These are phyloP conservation scores for Pygocentrus nattereri DNA, from an alignment of 2,797 vertebrate species.

Conservation along the genomic window DNA sequence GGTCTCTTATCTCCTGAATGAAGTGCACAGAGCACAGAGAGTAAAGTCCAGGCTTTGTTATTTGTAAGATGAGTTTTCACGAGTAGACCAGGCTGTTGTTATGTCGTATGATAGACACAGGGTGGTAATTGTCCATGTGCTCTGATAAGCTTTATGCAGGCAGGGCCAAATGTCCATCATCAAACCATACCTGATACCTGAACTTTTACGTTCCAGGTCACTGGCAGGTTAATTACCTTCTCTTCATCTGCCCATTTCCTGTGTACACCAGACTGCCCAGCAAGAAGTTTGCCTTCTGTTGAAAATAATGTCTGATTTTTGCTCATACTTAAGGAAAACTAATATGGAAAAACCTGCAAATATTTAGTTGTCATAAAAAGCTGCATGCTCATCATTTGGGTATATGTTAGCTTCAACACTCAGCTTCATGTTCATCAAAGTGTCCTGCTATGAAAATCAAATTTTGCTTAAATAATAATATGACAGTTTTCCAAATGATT, in stretches of 20 bases:
- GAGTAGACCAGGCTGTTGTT: background rate
- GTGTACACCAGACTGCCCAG: background rate
- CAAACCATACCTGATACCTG: background rate
- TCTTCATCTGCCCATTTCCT: background rate
- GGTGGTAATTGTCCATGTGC: slow-evolving; percentile 62
- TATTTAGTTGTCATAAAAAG: no score
- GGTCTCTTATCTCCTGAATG: background rate
- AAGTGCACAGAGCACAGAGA: slow-evolving; percentile 30
- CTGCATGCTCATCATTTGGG: no score
- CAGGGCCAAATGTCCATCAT: background rate
- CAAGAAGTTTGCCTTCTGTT: background rate
- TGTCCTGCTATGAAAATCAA: no score
- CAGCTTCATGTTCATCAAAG: no score
- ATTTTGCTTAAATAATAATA: no score
- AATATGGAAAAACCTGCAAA: no score
- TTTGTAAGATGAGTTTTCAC: slow-evolving; percentile 3
- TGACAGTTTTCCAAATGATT: no score
- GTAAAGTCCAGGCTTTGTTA: slow-evolving; percentile 67
- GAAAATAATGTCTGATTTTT: no score
- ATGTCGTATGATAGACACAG: slow-evolving; percentile 60
- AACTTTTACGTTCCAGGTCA: background rate
- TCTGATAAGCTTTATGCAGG: slow-evolving; percentile 62
- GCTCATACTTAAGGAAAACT: no score
- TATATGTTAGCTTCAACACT: no score
- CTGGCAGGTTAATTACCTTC: background rate